Conservation (phyloP, 1,140 invertebrate genomes). For the Drosophila sp. region DNA sequence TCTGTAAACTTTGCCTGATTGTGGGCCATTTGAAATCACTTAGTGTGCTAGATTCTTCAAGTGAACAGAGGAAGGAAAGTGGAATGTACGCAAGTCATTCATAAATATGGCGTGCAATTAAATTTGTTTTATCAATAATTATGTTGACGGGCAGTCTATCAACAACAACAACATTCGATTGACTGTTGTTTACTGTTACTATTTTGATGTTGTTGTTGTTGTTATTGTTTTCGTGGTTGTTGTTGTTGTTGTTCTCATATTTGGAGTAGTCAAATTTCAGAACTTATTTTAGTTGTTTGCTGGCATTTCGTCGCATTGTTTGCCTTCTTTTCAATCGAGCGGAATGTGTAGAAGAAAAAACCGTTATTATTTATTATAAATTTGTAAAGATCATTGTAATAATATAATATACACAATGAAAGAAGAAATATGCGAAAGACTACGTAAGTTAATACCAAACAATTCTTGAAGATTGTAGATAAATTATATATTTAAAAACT, state of each 20-base stretch:
- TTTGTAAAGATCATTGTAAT: background rate
- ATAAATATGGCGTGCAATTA: slow-evolving; percentile 68
- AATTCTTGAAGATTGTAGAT: background rate
- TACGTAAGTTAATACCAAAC: slow-evolving; percentile 71
- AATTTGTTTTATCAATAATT: slow-evolving; percentile 84
- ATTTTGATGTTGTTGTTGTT: slow-evolving; percentile 47
- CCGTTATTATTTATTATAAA: background rate
- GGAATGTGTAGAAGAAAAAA: background rate
- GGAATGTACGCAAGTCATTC: slow-evolving; percentile 56
- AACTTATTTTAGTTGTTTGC: slow-evolving; percentile 55
- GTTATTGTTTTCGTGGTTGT: slow-evolving; percentile 28
- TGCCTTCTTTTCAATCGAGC: background rate
- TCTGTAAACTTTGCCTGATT: slow-evolving; percentile 40
- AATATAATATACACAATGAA: slow-evolving; percentile 37
- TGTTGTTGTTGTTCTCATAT: slow-evolving; percentile 29
- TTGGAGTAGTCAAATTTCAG: slow-evolving; percentile 30
- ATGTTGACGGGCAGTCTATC: slow-evolving; percentile 56
- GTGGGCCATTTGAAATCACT: slow-evolving; percentile 69
- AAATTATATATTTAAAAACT: background rate
- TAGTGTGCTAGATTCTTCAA: slow-evolving; percentile 45
- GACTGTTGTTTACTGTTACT: slow-evolving; percentile 56
- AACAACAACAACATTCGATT: slow-evolving; percentile 39
- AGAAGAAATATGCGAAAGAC: slow-evolving; percentile 54
- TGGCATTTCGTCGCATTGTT: slow-evolving; percentile 48
- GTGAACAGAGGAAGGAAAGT: background rate